Conservation (phyloP, 1,140 invertebrate genomes). For the Nylanderia fulva region DNA sequence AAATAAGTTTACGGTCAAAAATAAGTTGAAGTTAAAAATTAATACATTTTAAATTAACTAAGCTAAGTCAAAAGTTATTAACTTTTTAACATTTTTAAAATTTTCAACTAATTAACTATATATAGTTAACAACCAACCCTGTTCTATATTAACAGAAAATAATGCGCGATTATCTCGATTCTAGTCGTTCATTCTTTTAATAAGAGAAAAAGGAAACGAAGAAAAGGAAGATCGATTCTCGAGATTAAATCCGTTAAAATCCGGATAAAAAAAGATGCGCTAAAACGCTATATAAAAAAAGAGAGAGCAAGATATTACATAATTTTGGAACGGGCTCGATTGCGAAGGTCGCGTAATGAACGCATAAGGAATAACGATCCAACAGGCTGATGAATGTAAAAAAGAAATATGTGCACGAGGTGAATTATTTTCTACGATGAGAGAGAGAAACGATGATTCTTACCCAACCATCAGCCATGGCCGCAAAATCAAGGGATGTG, state of each 20-base stretch:
- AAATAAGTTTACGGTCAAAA: no score
- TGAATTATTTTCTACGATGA: slow-evolving; percentile 42
- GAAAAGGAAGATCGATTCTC: not conserved
- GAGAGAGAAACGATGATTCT: no score
- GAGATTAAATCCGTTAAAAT: not conserved
- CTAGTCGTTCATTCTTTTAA: not conserved
- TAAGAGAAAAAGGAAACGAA: not conserved
- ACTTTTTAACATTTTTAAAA: no score
- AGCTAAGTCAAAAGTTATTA: no score
- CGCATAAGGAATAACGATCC: slow-evolving; percentile 45
- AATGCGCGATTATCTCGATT: slow-evolving; percentile 8
- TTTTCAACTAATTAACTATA: no score
- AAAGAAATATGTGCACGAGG: not conserved
- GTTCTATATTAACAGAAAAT: not conserved
- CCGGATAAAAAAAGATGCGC: not conserved
- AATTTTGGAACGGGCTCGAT: slow-evolving; percentile 32
- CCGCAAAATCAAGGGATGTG: slow-evolving; percentile 44
- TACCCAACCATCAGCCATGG: slow-evolving; percentile 53
- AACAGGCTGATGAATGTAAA: slow-evolving; percentile 21
- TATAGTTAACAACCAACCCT: no score
- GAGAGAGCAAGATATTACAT: slow-evolving; percentile 45
- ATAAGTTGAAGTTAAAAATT: no score
- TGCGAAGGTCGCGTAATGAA: slow-evolving; percentile 35
- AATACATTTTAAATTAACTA: no score
- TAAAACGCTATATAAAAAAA: not conserved